These are phyloP conservation scores for Acrocera orbiculus DNA, from an alignment of 2,888 invertebrate genomes.

Conservation along the genomic window DNA sequence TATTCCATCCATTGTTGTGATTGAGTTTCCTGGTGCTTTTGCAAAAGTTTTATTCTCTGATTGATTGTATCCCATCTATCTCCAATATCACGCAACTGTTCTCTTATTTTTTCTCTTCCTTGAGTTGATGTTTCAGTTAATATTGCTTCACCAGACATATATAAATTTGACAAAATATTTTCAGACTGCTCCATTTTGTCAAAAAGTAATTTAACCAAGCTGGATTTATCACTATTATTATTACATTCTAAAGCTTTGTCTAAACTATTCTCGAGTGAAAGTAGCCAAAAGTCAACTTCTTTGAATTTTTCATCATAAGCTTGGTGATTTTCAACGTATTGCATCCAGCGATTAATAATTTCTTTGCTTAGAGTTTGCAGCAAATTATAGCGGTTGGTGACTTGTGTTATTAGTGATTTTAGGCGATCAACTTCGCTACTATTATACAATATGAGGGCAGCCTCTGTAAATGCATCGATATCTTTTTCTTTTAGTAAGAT, in stretches of 20 bases:
- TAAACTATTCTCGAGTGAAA: conserved; percentile 55
- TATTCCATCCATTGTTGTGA: conserved; percentile 69
- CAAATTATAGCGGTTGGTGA: conserved; percentile 72
- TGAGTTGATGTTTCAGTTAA: conserved; percentile 81
- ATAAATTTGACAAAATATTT: conserved; percentile 54
- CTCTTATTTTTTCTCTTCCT: conserved; percentile 77
- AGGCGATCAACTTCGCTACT: conserved; percentile 69
- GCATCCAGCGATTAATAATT: conserved; percentile 67
- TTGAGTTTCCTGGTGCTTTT: conserved; percentile 70
- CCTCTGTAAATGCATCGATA: conserved; percentile 76
- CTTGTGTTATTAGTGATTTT: conserved; percentile 72
- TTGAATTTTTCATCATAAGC: conserved; percentile 56
- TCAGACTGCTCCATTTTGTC: conserved; percentile 78
- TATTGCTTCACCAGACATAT: conserved; percentile 70
- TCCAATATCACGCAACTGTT: conserved; percentile 60
- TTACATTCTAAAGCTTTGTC: conserved; percentile 43
- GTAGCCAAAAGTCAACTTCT: conserved; percentile 60
- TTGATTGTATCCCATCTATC: conserved; percentile 79
- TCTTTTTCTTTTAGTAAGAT: conserved; percentile 66
- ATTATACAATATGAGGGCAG: conserved; percentile 70
- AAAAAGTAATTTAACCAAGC: conserved; percentile 51
- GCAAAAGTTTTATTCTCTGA: conserved; percentile 65
- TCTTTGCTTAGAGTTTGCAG: conserved; percentile 68
- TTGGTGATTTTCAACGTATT: conserved; percentile 65
- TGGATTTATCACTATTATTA: conserved; percentile 46